Evolutionary conservation across 2,113 vertebrate genomes (phyloP), one percentile per base, ranked within the genome.

Genomic region (Orthonyx spaldingii): DNA sequence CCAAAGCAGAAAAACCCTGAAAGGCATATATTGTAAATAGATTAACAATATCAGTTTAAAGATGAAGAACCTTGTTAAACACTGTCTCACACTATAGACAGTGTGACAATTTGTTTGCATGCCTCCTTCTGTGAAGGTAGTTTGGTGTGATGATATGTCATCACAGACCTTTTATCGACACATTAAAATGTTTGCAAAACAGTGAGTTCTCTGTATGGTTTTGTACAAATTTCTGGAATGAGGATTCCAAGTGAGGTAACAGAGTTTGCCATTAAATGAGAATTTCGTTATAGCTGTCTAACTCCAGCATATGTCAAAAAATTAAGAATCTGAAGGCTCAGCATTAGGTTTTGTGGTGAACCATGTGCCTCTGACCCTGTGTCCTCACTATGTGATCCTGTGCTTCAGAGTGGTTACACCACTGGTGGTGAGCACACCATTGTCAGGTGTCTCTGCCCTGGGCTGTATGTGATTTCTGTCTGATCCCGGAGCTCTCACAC

Each of bases 371-470:
- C 24, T 89, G 52, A 27, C 17, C 1, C 5, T 1, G 1, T 35
- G 14, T 41, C 20, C 22, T 53, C 0, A 0, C 11, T 28, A 3
- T 3, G 16, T 30, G 52, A 56, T n/a, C 28, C 27, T 50, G 28
- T 0, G 0, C 91, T 84, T 87, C 53, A 26, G 42, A 50, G 37
- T 11, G 21, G 3, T 76, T 63, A 13, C 17, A 10, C 2, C 28
- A 16, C 10, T 11, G 13, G 4, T 3, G 72, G 24, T 56, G 30
- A 86, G 22, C 17, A 75, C 19, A n/a, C 11, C 6, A 1, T 55
- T 79, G 23, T 5, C 9, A 33, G 18, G 8, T 66, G 4, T 52
- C 4, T 64, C 21, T 91, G 9, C 27, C 16, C 23, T 64, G 30
- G 14, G 11, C 21, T 11, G 8, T 7, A 18, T 53, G 44, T 39